A percentile compares a stretch with the other conserved stretches of the same genome.
phyloP scores from a whole-genome alignment of 2,797 vertebrate genomes.

The Sebastes hubbsi region DNA sequence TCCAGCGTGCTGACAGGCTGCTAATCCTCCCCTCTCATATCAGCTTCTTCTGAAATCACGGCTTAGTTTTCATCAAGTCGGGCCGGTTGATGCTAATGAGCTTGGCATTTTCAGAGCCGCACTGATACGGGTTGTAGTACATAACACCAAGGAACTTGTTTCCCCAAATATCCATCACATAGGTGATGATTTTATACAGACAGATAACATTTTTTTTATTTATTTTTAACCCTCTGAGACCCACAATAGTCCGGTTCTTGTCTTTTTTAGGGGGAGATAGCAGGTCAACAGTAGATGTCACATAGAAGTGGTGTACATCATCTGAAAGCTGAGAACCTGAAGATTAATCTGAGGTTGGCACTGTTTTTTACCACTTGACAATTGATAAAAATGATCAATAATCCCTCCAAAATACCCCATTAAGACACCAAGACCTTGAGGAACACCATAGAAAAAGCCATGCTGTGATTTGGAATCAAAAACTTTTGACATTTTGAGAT shows the following conservation, averaged over 20 bases:
- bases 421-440: no score
- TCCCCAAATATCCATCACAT: background rate
- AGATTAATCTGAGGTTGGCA: no score
- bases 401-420: no score
- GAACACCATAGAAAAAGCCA: no score
- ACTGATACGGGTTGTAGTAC: conserved; percentile 11
- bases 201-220: background rate
- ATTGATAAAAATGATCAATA: no score
- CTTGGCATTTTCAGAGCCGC: conserved; percentile 62
- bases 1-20: conserved; percentile 54
- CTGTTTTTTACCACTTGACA: no score
- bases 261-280: no score
- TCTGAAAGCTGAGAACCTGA: no score
- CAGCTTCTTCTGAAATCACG: conserved; percentile 64
- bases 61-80: conserved; percentile 67
- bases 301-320: no score
- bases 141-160: background rate
- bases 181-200: background rate
- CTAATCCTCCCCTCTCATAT: conserved; percentile 66
- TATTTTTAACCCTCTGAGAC: background rate
- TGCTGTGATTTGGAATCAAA: no score
- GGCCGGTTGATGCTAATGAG: conserved; percentile 70
- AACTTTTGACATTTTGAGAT: no score
- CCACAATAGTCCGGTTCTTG: background rate
- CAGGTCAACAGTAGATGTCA: no score